Evolutionary conservation across 1,140 invertebrate genomes (phyloP).

Genomic region (Rhagoletis pomonella): DNA sequence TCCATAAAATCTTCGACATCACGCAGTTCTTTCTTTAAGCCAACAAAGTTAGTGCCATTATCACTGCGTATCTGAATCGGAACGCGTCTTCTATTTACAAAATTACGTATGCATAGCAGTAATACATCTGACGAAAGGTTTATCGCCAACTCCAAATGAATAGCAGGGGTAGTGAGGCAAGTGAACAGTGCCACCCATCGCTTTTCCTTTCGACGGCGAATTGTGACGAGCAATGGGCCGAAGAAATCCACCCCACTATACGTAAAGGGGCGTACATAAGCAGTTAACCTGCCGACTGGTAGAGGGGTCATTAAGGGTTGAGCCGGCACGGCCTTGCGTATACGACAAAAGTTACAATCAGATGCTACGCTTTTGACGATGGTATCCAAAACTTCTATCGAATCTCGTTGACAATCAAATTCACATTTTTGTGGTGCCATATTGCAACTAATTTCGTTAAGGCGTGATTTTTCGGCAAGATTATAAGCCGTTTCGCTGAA

Average conservation of each 20-base stretch:
- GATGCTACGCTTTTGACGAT: neutral
- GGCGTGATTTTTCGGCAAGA: constrained; percentile 32
- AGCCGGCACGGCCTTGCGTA: neutral
- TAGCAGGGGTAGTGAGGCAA: constrained; percentile 53
- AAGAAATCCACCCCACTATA: constrained; percentile 51
- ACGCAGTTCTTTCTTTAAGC: constrained; percentile 45
- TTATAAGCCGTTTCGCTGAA: constrained; percentile 9
- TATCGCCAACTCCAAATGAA: constrained; percentile 54
- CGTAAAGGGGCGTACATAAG: constrained; percentile 53
- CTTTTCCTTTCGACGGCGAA: constrained; percentile 43
- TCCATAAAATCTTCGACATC: neutral
- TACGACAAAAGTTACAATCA: neutral
- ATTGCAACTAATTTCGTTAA: neutral
- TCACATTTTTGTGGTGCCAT: neutral
- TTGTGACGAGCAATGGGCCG: constrained; percentile 29
- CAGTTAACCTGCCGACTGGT: constrained; percentile 43
- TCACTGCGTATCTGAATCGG: constrained; percentile 47
- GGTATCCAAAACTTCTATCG: constrained; percentile 45
- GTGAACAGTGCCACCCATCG: constrained; percentile 53
- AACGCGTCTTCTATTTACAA: constrained; percentile 44
- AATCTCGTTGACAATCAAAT: constrained; percentile 3
- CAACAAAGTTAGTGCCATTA: constrained; percentile 57
- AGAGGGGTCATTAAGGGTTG: constrained; percentile 39
- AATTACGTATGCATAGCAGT: constrained; percentile 55
- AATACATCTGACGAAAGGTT: constrained; percentile 55